Conservation (phyloP, 2,797 vertebrate species). For the Spatula clypeata region DNA sequence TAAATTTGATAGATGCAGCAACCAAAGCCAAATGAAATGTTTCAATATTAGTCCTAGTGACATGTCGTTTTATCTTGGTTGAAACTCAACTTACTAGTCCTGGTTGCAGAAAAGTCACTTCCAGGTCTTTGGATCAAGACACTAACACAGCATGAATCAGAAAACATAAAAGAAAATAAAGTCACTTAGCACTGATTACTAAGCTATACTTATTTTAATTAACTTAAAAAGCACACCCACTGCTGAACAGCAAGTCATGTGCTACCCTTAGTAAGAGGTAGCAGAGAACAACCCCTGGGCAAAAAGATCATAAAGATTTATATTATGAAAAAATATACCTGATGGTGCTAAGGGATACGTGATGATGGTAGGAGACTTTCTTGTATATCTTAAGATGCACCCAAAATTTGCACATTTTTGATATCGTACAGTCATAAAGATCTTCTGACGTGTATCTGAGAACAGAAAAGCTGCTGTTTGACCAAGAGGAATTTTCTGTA, state of each 20-base stretch:
- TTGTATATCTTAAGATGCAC: not conserved
- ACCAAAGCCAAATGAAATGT: too few species aligned
- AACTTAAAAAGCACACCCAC: too few species aligned
- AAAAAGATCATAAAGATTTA: not conserved
- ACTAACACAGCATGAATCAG: not conserved
- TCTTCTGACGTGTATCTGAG: not conserved
- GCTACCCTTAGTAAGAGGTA: too few species aligned
- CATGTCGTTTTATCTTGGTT: fast-evolving
- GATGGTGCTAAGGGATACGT: too few species aligned
- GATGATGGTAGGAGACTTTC: too few species aligned
- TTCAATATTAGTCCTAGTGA: not conserved
- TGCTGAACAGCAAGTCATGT: not conserved
- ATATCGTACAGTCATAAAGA: not conserved
- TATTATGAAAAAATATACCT: fast-evolving
- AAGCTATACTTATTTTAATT: not conserved
- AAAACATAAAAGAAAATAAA: not conserved
- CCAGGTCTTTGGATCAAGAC: not conserved
- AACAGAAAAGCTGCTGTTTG: not conserved
- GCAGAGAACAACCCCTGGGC: not conserved
- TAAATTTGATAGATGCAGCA: not conserved
- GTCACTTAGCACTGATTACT: too few species aligned
- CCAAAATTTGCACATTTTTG: fast-evolving
- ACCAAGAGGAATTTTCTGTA: not conserved
- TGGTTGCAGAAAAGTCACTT: not conserved
- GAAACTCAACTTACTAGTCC: not conserved